Evolutionary conservation across 2,888 invertebrate genomes (phyloP), one percentile per base, ranked within the genome.

Genomic region (Sacculina carcini): DNA sequence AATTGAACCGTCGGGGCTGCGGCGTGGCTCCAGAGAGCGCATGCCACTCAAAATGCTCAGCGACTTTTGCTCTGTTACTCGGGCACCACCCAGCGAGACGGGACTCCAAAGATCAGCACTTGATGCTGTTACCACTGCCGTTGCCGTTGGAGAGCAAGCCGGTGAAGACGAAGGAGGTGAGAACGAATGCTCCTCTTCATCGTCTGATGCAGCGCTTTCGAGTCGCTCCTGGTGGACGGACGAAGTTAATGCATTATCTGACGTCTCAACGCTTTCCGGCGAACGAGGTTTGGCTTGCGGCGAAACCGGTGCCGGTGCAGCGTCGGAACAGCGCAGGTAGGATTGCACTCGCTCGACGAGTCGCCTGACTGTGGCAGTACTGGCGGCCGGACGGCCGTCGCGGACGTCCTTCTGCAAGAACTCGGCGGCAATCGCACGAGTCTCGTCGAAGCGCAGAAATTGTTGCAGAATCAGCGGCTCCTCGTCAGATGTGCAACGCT

Each of bases 1-100:
- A 7, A 44, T 26, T 19, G 44, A 44, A 19, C 44, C 44, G 44
- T 44, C 44, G 16, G 44, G 44, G 10, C 44, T 44, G 44, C 44
- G 44, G 29, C 87, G 75, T 63, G 82, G 89, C 65, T 90, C 89
- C 64, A 87, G 87, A 0, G 90, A 89, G 63, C 90, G 89, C 89
- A 92, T 89, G 61, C 79, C 89, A 67, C 89, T 87, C 47, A 90
- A 71, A 60, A 84, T 77, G 65, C 81, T 86, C 56, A 90, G 69
- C 3, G 90, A 89, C 10, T 83, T 80, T 29, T 74, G 72, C 57
- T 75, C 73, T 26, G 74, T 64, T n/a, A n/a, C n/a, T n/a, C n/a
- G n/a, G 40, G 76, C 75, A 67, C 76, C 63, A 29, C 62, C 52
- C 38, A 58, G 53, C 14, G 58, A 56, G 34, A 56, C 54, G 50